Percentiles rank a stretch among this genome's conserved stretches.
These are phyloP conservation scores for Chironex yamaguchii DNA, from an alignment of 30 jellyfish, hydroid and myxozoan species.

Conservation along the genomic window DNA sequence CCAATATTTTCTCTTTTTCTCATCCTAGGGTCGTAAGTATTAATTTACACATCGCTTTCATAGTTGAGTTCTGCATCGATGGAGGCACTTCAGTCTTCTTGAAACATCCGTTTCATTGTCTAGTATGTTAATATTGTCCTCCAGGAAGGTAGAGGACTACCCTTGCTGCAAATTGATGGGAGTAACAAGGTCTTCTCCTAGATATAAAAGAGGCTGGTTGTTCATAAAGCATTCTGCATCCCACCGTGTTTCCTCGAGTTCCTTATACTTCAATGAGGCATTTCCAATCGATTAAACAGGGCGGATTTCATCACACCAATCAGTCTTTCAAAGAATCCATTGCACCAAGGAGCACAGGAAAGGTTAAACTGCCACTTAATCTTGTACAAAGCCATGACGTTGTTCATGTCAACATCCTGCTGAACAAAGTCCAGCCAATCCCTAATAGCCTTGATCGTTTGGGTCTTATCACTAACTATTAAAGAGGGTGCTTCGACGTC, in stretches of 20 bases:
- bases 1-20: no score
- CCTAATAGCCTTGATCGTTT: no score
- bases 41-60: no score
- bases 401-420: conserved; percentile 34
- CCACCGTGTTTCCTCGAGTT: conserved; percentile 56
- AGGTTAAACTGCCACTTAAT: conserved; percentile 69
- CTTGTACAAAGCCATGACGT: conserved; percentile 4
- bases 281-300: conserved; percentile 46
- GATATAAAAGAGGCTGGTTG: conserved; percentile 57
- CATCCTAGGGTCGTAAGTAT: no score
- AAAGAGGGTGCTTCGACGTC: conserved; percentile 79
- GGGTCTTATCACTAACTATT: conserved; percentile 74
- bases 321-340: conserved; percentile 72
- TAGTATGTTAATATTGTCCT: no score
- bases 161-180: no score
- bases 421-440: no score
- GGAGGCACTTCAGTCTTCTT: no score
- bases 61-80: no score
- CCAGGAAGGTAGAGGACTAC: no score
- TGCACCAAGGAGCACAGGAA: conserved; percentile 79
- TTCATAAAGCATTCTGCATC: conserved; percentile 65
- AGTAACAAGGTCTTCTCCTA: conserved; percentile 68
- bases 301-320: conserved; percentile 53
- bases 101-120: no score
- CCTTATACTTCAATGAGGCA: conserved; percentile 31